Conservation (phyloP, 2,888 invertebrate species). For the Malachius bipustulatus region DNA sequence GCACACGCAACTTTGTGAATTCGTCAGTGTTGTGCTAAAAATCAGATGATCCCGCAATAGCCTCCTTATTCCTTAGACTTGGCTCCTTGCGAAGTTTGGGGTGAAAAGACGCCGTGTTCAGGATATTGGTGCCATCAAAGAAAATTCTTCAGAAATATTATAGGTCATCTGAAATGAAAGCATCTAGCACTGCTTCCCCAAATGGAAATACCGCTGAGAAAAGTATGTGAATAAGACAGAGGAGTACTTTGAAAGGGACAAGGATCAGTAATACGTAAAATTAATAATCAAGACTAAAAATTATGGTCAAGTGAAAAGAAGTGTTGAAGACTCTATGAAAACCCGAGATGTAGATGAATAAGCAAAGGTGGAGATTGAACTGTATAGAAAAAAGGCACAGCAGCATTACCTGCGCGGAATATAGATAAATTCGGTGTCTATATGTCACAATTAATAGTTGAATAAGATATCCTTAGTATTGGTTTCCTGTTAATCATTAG, state of each 20-base stretch:
- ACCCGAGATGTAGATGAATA: too few species aligned
- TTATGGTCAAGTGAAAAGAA: too few species aligned
- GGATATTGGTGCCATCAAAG: background rate
- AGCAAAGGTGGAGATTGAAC: too few species aligned
- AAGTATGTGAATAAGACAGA: conserved; percentile 1
- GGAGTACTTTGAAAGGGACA: conserved; percentile 2
- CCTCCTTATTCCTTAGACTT: background rate
- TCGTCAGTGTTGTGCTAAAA: background rate
- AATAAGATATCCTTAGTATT: too few species aligned
- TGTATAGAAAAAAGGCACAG: too few species aligned
- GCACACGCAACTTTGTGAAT: background rate
- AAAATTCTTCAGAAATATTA: background rate
- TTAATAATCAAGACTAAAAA: background rate
- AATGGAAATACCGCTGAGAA: conserved; percentile 3
- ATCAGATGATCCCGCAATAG: background rate
- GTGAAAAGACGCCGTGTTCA: background rate
- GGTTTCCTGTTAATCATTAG: too few species aligned
- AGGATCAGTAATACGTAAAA: background rate
- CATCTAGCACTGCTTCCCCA: conserved; percentile 1
- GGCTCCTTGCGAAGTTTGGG: background rate
- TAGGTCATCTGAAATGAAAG: background rate
- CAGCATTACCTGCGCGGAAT: too few species aligned
- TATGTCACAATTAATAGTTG: too few species aligned
- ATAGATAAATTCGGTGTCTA: too few species aligned
- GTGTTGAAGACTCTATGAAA: too few species aligned